Conservation (phyloP, 2,797 vertebrate species). For the Falco naumanni region DNA sequence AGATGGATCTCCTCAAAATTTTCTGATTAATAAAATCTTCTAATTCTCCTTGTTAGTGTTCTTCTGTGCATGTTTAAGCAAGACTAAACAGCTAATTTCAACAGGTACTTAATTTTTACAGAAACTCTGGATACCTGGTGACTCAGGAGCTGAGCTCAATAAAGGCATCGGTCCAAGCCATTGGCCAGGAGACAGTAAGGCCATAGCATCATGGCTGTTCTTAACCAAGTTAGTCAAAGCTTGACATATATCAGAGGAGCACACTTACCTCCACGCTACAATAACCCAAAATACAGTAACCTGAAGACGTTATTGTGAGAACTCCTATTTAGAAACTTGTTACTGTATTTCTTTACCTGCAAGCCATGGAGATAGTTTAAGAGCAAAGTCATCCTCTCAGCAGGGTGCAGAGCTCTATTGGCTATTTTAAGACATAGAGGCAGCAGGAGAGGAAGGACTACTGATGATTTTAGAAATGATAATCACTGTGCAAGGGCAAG, state of each 20-base stretch:
- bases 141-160: not conserved
- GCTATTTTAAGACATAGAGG: slow-evolving; percentile 62
- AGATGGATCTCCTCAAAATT: not conserved
- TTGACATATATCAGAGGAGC: not conserved
- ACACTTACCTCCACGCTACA: not conserved
- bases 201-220: not conserved
- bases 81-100: not conserved
- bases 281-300: not conserved
- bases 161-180: not conserved
- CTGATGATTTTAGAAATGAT: slow-evolving; percentile 59
- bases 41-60: not conserved
- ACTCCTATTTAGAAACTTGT: not conserved
- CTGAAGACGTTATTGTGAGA: not conserved
- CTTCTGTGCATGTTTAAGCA: not conserved
- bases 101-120: not conserved
- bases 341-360: slow-evolving; percentile 34
- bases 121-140: not conserved
- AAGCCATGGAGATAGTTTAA: not conserved
- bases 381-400: slow-evolving; percentile 53
- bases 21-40: not conserved
- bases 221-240: not conserved
- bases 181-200: not conserved
- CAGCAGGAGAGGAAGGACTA: slow-evolving; percentile 57
- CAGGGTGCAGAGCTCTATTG: slow-evolving; percentile 40
- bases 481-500: slow-evolving; percentile 63